phyloP scores from a whole-genome alignment of 1,140 invertebrate species.

The Pissodes strobi region DNA sequence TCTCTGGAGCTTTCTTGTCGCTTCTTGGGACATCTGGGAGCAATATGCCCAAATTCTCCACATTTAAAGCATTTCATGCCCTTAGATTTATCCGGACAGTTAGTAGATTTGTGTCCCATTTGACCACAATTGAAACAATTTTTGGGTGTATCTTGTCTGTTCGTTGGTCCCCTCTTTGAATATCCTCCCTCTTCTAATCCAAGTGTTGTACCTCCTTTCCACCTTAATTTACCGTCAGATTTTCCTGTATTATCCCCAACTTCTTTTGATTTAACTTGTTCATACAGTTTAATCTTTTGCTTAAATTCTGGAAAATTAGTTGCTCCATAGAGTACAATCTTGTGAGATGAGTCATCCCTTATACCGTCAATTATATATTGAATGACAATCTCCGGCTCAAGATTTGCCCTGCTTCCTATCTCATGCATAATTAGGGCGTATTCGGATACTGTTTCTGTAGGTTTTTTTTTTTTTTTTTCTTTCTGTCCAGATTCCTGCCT shows the following conservation, averaged over 20 bases:
- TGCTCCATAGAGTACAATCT: constrained; percentile 33
- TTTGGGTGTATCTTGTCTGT: background rate
- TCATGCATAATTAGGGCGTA: constrained; percentile 44
- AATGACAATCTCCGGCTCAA: constrained; percentile 40
- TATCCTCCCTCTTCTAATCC: background rate
- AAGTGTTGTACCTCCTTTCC: background rate
- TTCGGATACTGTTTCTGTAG: constrained; percentile 27
- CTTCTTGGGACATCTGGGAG: background rate
- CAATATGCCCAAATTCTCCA: constrained; percentile 18
- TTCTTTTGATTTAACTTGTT: constrained; percentile 1
- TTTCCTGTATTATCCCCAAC: background rate
- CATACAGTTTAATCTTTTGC: constrained; percentile 32
- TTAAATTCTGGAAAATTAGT: constrained; percentile 31
- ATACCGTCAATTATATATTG: constrained; percentile 48
- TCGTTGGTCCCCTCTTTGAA: background rate
- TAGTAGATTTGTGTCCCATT: constrained; percentile 10
- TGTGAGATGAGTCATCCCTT: constrained; percentile 19
- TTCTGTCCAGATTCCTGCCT: no score
- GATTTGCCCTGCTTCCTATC: constrained; percentile 39
- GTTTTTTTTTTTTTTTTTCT: background rate
- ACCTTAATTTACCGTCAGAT: background rate
- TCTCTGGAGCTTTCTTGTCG: background rate
- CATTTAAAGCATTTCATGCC: constrained; percentile 24
- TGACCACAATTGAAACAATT: constrained; percentile 27
- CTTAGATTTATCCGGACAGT: constrained; percentile 12